Evolutionary conservation across 2,888 invertebrate species (phyloP).

Genomic region (Zaprionus lineosus): DNA sequence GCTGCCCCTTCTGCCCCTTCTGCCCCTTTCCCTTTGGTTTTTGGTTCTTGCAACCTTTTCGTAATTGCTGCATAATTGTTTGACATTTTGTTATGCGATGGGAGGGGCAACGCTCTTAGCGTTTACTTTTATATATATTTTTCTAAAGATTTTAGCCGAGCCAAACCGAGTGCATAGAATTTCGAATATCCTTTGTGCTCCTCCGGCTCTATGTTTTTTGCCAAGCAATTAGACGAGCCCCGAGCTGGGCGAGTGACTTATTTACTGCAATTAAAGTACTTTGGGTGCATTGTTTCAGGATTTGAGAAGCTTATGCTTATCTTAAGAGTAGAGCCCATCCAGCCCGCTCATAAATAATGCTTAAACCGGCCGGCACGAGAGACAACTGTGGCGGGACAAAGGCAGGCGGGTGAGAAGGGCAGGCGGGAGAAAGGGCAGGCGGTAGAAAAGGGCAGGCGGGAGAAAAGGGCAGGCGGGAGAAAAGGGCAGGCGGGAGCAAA

Average conservation of each 20-base stretch:
- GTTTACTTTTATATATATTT: constrained; percentile 38
- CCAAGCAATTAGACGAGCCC: constrained; percentile 40
- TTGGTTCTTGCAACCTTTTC: constrained; percentile 45
- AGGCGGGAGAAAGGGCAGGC: too few relatives aligned
- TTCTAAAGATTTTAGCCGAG: constrained; percentile 8
- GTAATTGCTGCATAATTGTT: constrained; percentile 79
- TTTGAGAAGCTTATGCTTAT: constrained; percentile 21
- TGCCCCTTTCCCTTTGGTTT: constrained; percentile 3
- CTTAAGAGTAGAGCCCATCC: constrained; percentile 4
- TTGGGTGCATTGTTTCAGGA: constrained; percentile 18
- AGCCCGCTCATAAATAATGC: constrained; percentile 40
- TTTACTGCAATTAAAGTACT: constrained; percentile 46
- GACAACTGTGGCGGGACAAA: background rate
- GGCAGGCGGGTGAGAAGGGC: too few relatives aligned
- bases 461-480: too few relatives aligned
- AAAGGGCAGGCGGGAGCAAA: too few relatives aligned
- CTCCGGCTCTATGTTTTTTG: constrained; percentile 10
- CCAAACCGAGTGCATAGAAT: constrained; percentile 37
- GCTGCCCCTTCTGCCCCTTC: constrained; percentile 4
- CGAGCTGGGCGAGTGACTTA: constrained; percentile 43
- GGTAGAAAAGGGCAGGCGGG: too few relatives aligned
- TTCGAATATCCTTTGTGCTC: constrained; percentile 40
- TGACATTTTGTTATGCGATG: constrained; percentile 52
- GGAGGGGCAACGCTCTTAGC: constrained; percentile 11
- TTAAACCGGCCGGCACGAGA: constrained; percentile 60